Percentiles rank a stretch among this genome's conserved stretches.
phyloP scores from a whole-genome alignment of 2,888 invertebrate species.

The Pseudoips prasinana region DNA sequence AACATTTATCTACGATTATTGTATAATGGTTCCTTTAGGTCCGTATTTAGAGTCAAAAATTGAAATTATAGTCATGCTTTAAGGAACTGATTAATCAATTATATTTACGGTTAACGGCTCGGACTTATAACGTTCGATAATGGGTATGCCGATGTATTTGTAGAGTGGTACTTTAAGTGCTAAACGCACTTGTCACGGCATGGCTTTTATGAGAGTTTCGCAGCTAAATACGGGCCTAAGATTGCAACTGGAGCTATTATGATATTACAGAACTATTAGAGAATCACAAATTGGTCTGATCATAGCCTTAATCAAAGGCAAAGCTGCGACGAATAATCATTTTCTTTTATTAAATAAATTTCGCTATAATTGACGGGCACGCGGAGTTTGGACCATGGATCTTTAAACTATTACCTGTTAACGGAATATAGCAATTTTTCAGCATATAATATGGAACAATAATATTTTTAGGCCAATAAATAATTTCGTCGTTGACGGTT shows the following conservation, averaged over 20 bases:
- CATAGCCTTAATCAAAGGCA: constrained; percentile 6
- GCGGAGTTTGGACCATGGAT: constrained; percentile 41
- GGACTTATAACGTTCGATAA: no score
- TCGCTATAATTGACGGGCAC: constrained; percentile 36
- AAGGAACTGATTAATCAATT: no score
- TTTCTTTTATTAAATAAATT: constrained; percentile 9
- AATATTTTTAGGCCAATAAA: constrained; percentile 41
- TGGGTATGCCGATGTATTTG: no score
- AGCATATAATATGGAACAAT: constrained; percentile 13
- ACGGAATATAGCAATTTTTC: constrained; percentile 17
- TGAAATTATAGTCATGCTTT: no score
- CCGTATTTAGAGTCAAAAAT: no score
- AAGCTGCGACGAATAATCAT: constrained; percentile 15
- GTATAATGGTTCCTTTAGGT: constrained; percentile 2
- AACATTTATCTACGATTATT: constrained; percentile 6
- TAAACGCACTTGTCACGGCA: no score
- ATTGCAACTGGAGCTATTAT: constrained; percentile 8
- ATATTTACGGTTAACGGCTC: no score
- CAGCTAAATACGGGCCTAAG: no score
- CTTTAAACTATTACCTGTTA: constrained; percentile 25
- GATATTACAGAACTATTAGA: constrained; percentile 12
- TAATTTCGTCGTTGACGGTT: constrained; percentile 27
- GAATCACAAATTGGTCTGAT: constrained; percentile 16
- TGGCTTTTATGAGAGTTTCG: no score
- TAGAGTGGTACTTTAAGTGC: no score